These are phyloP conservation scores for Mesaphorura yosii DNA, from an alignment of 1,140 invertebrate genomes.

Conservation along the genomic window DNA sequence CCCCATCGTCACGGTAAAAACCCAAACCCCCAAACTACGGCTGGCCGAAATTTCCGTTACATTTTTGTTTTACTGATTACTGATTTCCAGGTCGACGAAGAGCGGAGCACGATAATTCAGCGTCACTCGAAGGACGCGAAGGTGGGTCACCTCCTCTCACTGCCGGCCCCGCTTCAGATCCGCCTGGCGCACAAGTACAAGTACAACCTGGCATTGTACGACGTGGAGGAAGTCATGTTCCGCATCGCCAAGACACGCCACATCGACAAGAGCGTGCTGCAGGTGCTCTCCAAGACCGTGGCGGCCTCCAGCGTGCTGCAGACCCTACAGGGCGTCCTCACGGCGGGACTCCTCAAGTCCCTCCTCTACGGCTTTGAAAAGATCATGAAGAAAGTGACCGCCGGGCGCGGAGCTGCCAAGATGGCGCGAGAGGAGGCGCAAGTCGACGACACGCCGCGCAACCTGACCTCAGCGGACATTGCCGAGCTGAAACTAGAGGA, in stretches of 20 bases:
- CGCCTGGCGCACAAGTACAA: not conserved
- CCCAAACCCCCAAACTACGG: not conserved
- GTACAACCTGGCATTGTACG: no score
- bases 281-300: slow-evolving; percentile 10
- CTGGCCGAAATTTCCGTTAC: no score
- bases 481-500: no score
- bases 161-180: not conserved
- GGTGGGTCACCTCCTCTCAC: not conserved
- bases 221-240: no score
- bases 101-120: no score
- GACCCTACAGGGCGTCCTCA: slow-evolving; percentile 23
- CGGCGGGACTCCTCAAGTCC: slow-evolving; percentile 18
- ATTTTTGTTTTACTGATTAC: not conserved
- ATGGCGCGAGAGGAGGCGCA: no score
- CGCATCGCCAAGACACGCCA: no score
- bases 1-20: not conserved
- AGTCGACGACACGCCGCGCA: no score
- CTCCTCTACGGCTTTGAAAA: slow-evolving; percentile 34
- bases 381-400: slow-evolving; percentile 27
- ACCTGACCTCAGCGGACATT: no score
- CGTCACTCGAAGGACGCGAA: not conserved
- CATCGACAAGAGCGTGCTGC: no score
- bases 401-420: no score
- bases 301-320: slow-evolving; percentile 17
- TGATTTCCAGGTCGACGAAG: no score